Base-by-base conservation (phyloP, 2,888 invertebrate genomes). In the Cistogaster globosa region DNA sequence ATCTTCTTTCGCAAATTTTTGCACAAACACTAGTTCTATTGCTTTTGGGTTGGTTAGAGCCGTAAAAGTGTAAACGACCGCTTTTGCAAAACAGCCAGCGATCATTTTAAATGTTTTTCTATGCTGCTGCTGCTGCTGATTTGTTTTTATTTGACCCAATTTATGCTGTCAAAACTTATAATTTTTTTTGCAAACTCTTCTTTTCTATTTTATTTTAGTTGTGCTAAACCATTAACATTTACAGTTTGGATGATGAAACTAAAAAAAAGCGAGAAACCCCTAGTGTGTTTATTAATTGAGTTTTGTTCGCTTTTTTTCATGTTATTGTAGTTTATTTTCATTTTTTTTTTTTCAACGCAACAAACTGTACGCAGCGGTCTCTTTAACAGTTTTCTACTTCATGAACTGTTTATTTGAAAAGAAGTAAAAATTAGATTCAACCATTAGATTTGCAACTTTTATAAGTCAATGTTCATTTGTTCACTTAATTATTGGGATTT, bases 131-230 rank as follows among this genome's bases (percentile, higher is more conserved):
- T 53, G 58, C 45, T 75, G 74, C 69, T 69, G 81, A 77, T 85
- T 78, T 76, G 67, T 72, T 84, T 82, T 71, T 45, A 65, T 88
- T 87, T 90, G 90, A 90, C 90, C 90, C 81, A 90, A 88, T 89
- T 90, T 87, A 84, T 86, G 84, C 87, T 86, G 83, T 86, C 77
- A 86, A 87, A 87, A 86, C 83, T 86, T 87, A 75, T 80, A 58
- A 82, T 67, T 86, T 88, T 87, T 71, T 84, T 88, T 72, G 86
- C 74, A 67, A 77, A 77, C 65, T 48, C 22, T 78, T 65, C 71
- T 83, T 48, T 60, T 38, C 45, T 53, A 18, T 80, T 55, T 72
- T 20, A 38, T 69, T 42, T 60, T 60, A 22, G 18, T 20, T 63
- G 18, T 60, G 51, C 36, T 7, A 53, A 48, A 60, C 77, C 26